phyloP scores from a whole-genome alignment of 2,797 vertebrate genomes.

The Luscinia megarhynchos region DNA sequence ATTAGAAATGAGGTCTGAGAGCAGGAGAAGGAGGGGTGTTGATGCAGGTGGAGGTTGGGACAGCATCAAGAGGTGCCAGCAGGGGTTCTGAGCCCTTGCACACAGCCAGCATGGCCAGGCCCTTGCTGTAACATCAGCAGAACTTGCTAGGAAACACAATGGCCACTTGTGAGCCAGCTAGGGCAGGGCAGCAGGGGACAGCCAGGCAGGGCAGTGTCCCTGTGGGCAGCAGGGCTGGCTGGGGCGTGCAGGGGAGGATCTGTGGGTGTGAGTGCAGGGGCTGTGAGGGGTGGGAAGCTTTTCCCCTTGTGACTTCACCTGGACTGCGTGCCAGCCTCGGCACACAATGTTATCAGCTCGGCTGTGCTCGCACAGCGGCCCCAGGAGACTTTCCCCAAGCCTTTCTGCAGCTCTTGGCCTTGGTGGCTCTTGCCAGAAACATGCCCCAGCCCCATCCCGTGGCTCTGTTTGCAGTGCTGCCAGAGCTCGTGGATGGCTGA shows the following conservation, averaged over 20 bases:
- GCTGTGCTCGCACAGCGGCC: background rate
- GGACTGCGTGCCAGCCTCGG: conserved; percentile 32
- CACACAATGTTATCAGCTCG: conserved; percentile 69
- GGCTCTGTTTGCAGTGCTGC: background rate
- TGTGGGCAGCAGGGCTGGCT: background rate
- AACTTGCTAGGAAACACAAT: conserved; percentile 38
- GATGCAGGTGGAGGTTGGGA: background rate
- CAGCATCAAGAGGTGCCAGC: background rate
- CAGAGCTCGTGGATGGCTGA: background rate
- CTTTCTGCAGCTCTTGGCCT: background rate
- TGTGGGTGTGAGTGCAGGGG: background rate
- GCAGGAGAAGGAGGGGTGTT: background rate
- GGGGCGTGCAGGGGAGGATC: background rate
- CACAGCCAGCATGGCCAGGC: background rate
- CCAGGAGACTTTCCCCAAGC: background rate
- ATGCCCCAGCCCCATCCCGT: background rate
- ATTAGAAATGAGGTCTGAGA: background rate
- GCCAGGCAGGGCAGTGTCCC: background rate
- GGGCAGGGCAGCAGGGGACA: background rate
- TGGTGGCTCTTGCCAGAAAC: background rate
- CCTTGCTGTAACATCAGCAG: background rate
- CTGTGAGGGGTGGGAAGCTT: conserved; percentile 18
- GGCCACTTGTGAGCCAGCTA: background rate
- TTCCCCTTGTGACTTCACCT: conserved; percentile 63
- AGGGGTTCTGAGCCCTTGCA: background rate